These are phyloP conservation scores for Agelas oroides DNA, from an alignment of 37 sponge, comb jelly and placozoan species.

Conservation along the genomic window DNA sequence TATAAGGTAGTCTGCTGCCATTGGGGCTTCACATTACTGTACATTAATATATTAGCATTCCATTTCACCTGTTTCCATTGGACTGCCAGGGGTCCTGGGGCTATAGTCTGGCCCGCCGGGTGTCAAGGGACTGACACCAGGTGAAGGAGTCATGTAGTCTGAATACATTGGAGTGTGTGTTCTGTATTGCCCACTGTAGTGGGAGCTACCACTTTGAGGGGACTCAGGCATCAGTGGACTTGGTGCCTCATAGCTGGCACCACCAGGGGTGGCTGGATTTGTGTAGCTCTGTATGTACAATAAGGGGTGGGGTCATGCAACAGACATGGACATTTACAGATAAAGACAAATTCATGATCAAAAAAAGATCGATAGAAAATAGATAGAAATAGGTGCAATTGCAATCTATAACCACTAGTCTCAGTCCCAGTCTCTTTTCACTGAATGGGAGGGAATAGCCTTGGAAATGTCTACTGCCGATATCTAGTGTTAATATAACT, in stretches of 20 bases:
- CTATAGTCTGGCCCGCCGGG: conserved; percentile 77
- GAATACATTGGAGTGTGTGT: conserved; percentile 58
- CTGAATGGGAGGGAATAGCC: too few relatives aligned
- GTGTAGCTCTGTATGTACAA: conserved; percentile 47
- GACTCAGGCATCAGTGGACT: conserved; percentile 67
- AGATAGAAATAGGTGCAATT: too few relatives aligned
- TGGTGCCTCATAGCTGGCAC: conserved; percentile 74
- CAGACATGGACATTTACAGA: too few relatives aligned
- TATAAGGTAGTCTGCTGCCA: too few relatives aligned
- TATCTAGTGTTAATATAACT: too few relatives aligned
- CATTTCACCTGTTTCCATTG: conserved; percentile 58
- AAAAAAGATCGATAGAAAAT: too few relatives aligned
- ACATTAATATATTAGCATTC: neutral
- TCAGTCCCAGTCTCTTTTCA: too few relatives aligned
- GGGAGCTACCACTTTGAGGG: conserved; percentile 45
- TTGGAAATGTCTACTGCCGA: too few relatives aligned
- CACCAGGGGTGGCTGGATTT: conserved; percentile 82
- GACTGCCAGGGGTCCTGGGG: conserved; percentile 75
- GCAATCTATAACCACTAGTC: too few relatives aligned
- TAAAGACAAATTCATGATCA: too few relatives aligned
- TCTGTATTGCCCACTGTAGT: conserved; percentile 15
- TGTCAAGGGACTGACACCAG: conserved; percentile 73
- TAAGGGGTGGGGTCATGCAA: too few relatives aligned
- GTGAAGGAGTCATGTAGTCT: conserved; percentile 73
- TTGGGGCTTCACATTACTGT: too few relatives aligned